Conservation (phyloP, 2,888 invertebrate species). For the Notocelia uddmanniana region DNA sequence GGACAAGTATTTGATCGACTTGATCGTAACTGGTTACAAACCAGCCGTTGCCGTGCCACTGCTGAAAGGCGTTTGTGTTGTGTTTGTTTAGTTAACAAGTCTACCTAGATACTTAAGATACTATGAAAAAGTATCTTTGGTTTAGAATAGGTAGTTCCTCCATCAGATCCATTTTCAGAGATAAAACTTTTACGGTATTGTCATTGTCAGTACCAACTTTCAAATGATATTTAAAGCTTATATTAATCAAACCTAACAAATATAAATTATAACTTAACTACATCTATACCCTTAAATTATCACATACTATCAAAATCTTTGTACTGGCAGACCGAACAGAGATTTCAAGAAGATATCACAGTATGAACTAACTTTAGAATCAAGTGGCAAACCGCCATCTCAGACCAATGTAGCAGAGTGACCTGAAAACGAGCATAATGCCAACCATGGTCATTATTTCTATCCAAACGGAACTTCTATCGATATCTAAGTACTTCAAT, state of each 20-base stretch:
- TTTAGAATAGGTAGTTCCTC: background rate
- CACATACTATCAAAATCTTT: constrained; percentile 53
- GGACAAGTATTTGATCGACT: background rate
- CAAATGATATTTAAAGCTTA: constrained; percentile 9
- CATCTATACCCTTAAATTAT: constrained; percentile 36
- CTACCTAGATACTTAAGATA: constrained; percentile 35
- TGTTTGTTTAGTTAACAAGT: background rate
- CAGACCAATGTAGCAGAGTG: constrained; percentile 85
- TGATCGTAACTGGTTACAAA: background rate
- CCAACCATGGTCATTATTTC: constrained; percentile 83
- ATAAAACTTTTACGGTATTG: background rate
- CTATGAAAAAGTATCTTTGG: constrained; percentile 43
- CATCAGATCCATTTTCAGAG: constrained; percentile 4
- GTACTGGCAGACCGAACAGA: constrained; percentile 47
- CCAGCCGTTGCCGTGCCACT: background rate
- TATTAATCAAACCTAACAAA: constrained; percentile 17
- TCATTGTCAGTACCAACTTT: background rate
- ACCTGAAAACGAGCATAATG: constrained; percentile 85
- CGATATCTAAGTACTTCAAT: constrained; percentile 86
- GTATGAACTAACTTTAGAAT: constrained; percentile 51
- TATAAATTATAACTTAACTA: constrained; percentile 33
- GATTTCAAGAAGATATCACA: constrained; percentile 50
- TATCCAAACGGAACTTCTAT: constrained; percentile 83
- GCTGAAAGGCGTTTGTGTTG: background rate
- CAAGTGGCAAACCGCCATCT: constrained; percentile 83